Percentiles rank a stretch among this genome's conserved stretches.
These are phyloP conservation scores for Alloscopus bannaensis DNA, from an alignment of 2,888 invertebrate genomes.

Conservation along the genomic window DNA sequence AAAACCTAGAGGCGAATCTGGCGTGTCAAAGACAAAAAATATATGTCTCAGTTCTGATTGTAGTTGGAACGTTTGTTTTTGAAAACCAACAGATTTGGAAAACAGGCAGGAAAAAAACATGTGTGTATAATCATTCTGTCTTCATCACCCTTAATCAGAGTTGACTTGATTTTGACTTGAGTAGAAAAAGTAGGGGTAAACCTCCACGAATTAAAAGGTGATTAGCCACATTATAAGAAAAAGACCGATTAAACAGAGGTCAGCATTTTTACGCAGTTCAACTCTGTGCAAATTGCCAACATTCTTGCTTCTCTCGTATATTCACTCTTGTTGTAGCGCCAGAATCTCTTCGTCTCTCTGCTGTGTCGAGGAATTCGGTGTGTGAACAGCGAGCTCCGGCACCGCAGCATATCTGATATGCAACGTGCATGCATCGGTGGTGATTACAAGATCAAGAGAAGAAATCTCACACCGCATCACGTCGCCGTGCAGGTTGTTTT, in stretches of 20 bases:
- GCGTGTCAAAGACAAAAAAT: constrained; percentile 2
- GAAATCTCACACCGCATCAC: constrained; percentile 31
- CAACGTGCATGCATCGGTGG: constrained; percentile 18
- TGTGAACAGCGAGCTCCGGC: no score
- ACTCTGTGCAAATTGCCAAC: constrained; percentile 65
- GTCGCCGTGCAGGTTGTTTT: constrained; percentile 11
- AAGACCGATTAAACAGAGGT: constrained; percentile 58
- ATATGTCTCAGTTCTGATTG: neutral
- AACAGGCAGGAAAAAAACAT: constrained; percentile 19
- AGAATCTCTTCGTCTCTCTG: no score
- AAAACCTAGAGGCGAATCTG: constrained; percentile 18
- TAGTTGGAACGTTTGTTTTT: constrained; percentile 11
- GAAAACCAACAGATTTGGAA: constrained; percentile 35
- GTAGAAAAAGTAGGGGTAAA: constrained; percentile 5
- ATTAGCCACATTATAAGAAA: constrained; percentile 60
- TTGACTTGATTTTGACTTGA: constrained; percentile 17
- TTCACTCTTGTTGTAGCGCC: neutral
- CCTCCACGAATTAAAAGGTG: constrained; percentile 62
- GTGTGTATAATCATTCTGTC: constrained; percentile 16
- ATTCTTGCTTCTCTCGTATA: neutral
- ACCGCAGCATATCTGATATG: constrained; percentile 25
- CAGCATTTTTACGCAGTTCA: constrained; percentile 59
- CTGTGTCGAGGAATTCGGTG: no score
- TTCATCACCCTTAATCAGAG: constrained; percentile 29
- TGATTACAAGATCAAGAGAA: neutral